Evolutionary conservation across 2,797 vertebrate species (phyloP).

Genomic region (Xyrichtys novacula): DNA sequence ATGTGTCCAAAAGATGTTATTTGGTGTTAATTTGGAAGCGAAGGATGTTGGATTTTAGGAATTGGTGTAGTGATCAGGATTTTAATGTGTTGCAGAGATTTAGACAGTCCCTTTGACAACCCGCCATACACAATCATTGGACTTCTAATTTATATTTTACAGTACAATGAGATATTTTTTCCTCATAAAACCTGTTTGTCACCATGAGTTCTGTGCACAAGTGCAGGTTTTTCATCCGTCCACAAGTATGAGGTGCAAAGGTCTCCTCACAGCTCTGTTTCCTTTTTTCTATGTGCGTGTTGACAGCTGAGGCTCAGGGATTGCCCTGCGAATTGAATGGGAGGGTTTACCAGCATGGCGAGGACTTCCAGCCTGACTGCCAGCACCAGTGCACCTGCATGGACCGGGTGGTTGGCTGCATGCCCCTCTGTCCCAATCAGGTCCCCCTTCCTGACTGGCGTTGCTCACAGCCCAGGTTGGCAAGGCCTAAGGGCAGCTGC

Average conservation of each 20-base stretch:
- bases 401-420: slow-evolving; percentile 85
- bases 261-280: slow-evolving; percentile 21
- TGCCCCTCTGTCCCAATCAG: slow-evolving; percentile 82
- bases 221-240: slow-evolving; percentile 1
- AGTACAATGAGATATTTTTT: no score
- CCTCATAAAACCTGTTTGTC: no score
- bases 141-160: no score
- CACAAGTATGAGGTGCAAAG: neutral
- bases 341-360: slow-evolving; percentile 82
- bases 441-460: slow-evolving; percentile 74
- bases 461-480: slow-evolving; percentile 73
- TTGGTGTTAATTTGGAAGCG: no score
- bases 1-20: no score
- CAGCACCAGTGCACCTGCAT: slow-evolving; percentile 86
- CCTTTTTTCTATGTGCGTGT: slow-evolving; percentile 4
- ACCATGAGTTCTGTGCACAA: neutral
- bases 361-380: slow-evolving; percentile 85
- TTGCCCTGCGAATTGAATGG: slow-evolving; percentile 82
- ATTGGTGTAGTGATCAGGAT: no score
- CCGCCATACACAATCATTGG: no score
- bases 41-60: no score
- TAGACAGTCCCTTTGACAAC: no score
- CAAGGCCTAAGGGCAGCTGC: slow-evolving; percentile 62
- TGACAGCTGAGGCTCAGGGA: slow-evolving; percentile 82
- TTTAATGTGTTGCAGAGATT: no score